Conservation (phyloP, 1,140 invertebrate species). For the Eriocheir sinensis region DNA sequence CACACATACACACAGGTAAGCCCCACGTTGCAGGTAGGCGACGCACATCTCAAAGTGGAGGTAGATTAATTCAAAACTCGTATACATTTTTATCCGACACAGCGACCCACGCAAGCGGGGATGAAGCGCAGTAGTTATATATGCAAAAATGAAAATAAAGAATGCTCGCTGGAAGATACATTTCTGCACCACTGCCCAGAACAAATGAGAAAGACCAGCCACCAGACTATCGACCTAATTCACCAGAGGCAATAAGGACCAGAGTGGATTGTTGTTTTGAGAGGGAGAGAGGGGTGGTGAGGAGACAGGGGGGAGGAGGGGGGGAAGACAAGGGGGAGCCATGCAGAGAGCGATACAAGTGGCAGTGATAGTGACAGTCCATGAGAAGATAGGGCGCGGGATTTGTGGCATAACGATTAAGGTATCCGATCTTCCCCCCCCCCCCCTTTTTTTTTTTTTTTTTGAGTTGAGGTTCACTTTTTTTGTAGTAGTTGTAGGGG, state of each 20-base stretch:
- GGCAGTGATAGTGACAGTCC: background rate
- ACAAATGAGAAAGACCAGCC: background rate
- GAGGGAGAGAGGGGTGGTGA: too few species aligned
- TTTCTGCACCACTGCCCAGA: slow-evolving; percentile 9
- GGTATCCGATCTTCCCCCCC: too few species aligned
- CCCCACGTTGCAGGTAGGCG: too few species aligned
- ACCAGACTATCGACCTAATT: slow-evolving; percentile 23
- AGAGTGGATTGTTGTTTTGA: background rate
- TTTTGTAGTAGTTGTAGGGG: background rate
- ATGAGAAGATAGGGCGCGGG: background rate
- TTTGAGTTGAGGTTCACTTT: too few species aligned
- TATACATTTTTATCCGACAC: background rate
- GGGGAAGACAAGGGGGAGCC: too few species aligned
- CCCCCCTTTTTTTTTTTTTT: too few species aligned
- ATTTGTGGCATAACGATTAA: background rate
- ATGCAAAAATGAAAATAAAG: background rate
- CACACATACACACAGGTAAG: too few species aligned
- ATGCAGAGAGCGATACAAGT: too few species aligned
- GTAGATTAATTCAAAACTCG: slow-evolving; percentile 25
- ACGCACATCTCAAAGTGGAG: background rate
- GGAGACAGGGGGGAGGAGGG: too few species aligned
- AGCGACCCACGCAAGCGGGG: background rate
- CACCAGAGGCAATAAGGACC: background rate
- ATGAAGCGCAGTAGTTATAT: background rate
- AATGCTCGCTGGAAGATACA: background rate